phyloP scores from a whole-genome alignment of 2,888 invertebrate species.

The Ormyrus nitidulus region DNA sequence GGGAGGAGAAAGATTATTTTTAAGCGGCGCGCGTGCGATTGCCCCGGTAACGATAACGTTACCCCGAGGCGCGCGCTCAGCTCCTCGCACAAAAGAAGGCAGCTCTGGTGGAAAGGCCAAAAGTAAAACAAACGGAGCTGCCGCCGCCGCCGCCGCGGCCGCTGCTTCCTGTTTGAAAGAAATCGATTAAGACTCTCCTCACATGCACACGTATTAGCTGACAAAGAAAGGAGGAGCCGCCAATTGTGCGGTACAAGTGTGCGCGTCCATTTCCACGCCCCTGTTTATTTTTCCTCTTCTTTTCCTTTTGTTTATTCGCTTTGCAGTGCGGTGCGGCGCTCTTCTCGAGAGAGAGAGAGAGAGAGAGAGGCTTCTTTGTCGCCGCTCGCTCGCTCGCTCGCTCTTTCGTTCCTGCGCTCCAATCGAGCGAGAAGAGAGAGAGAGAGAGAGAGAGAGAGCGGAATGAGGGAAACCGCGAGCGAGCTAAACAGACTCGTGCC shows the following conservation, averaged over 20 bases:
- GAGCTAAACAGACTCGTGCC: not conserved
- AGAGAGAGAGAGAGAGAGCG: not conserved
- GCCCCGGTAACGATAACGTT: slow-evolving; percentile 29
- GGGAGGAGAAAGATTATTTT: not conserved
- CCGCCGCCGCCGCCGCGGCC: not conserved
- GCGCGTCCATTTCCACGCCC: not conserved
- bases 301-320: slow-evolving; percentile 22
- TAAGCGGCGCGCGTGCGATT: not conserved
- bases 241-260: slow-evolving; percentile 29
- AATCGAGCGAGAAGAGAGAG: slow-evolving; percentile 22
- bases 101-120: not conserved
- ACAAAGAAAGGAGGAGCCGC: slow-evolving; percentile 7
- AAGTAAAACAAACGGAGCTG: not conserved
- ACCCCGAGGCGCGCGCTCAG: not conserved
- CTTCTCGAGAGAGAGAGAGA: not conserved
- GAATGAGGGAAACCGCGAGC: slow-evolving; percentile 26
- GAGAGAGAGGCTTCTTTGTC: slow-evolving; percentile 16
- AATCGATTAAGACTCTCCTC: slow-evolving; percentile 29
- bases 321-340: not conserved
- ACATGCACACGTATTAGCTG: not conserved
- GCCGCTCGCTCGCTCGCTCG: not conserved
- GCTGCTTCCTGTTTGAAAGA: not conserved
- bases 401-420: slow-evolving; percentile 11
- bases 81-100: not conserved
- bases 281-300: slow-evolving; percentile 32